Evolutionary conservation across 2,113 vertebrate genomes (phyloP).

Genomic region (Silurus meridionalis): DNA sequence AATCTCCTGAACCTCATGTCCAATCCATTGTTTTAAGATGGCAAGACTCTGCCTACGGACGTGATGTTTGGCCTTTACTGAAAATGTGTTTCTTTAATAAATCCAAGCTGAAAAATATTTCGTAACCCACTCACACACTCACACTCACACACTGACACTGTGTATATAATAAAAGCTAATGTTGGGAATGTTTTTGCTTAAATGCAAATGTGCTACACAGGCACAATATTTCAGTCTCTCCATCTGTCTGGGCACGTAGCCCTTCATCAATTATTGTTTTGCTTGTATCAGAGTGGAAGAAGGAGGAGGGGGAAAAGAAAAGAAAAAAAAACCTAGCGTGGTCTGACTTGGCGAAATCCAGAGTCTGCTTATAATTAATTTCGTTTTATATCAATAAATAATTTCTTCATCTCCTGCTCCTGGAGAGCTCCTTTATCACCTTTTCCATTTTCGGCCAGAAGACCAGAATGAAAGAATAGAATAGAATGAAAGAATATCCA

Average conservation of each 20-base stretch:
- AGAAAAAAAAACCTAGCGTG: constrained; percentile 1
- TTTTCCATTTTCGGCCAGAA: constrained; percentile 40
- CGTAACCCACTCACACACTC: not conserved
- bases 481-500: not conserved
- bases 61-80: constrained; percentile 9
- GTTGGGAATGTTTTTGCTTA: constrained; percentile 7
- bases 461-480: not conserved
- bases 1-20: too few relatives aligned
- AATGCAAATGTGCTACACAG: constrained; percentile 27
- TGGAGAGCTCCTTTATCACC: constrained; percentile 63
- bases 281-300: constrained; percentile 57
- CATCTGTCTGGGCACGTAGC: constrained; percentile 51
- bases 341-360: constrained; percentile 56
- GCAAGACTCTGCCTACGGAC: not conserved
- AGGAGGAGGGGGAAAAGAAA: constrained; percentile 34
- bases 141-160: not conserved
- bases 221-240: constrained; percentile 52
- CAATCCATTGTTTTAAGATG: not conserved
- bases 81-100: not conserved
- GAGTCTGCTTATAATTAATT: constrained; percentile 67
- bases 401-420: constrained; percentile 55
- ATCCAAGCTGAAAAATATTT: not conserved
- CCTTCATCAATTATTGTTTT: constrained; percentile 62
- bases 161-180: constrained; percentile 7
- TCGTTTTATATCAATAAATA: constrained; percentile 62